Base-by-base conservation (phyloP, 2,888 invertebrate genomes). In the Crocallis elinguaria region DNA sequence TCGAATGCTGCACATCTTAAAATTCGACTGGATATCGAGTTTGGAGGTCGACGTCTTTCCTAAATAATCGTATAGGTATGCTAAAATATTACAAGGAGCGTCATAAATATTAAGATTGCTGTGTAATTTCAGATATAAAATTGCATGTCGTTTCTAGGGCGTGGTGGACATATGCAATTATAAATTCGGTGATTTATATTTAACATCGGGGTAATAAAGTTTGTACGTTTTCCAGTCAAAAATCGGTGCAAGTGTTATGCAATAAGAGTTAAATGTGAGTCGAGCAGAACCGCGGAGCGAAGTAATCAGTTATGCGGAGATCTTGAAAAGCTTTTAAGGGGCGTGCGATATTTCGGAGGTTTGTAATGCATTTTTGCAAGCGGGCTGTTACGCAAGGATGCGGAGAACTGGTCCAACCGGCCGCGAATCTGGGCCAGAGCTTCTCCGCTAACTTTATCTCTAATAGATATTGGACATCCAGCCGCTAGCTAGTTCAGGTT, bases 301-400 rank as follows among this genome's bases (percentile, higher is more conserved):
- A 68, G 74, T 74, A 80, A 82, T 85, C 80, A 78, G 79, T 81
- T 82, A 78, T 72, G 73, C 75, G 78, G 73, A 70, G 78, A 84
- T 84, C 79, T 84, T 77, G 67, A 85, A 85, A 84, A 79, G 81
- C 81, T 87, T 87, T 86, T 82, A 86, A 80, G 79, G 79, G 79
- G 79, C 78, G 81, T 82, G 75, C 76, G 77, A 79, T 84, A 82
- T 86, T 86, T 83, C 82, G 82, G 69, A 74, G 77, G 76, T 79
- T 75, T 76, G 78, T 86, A 86, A 84, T 87, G 86, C 79, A 86
- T 88, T 90, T 88, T 90, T 88, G 90, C 83, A 82, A 83, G 84
- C 77, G 71, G 63, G 73, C 68, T 71, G 79, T 90, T 90, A 86
- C 86, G 89, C 84, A 89, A 90, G 82, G 86, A 85, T 88, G 84